phyloP scores from a whole-genome alignment of 2,113 vertebrate species.

The Sorex fumeus region DNA sequence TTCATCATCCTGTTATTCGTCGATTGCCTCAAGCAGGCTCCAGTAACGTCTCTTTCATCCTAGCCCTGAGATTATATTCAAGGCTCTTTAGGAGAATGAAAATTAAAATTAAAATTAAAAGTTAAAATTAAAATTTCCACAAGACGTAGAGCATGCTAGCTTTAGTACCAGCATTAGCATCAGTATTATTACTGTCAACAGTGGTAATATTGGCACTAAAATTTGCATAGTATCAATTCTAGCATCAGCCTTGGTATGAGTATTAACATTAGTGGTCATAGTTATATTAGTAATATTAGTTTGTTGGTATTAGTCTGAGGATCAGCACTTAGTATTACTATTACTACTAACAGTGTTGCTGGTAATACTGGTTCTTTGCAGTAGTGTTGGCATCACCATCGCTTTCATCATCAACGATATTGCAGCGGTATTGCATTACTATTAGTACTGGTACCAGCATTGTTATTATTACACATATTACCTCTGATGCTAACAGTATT shows the following conservation, averaged over 20 bases:
- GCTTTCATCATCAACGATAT: not conserved
- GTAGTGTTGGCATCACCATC: not conserved
- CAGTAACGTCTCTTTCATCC: too few species aligned
- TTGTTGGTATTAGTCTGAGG: not conserved
- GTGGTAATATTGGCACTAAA: not conserved
- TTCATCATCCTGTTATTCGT: too few species aligned
- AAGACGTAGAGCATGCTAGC: not conserved
- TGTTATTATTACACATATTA: too few species aligned
- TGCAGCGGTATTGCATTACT: too few species aligned
- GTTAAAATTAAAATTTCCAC: not conserved
- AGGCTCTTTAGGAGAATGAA: too few species aligned
- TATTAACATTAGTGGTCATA: not conserved
- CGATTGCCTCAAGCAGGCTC: too few species aligned
- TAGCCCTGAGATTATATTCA: too few species aligned
- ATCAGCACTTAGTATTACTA: not conserved
- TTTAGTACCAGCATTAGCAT: not conserved
- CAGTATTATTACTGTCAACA: not conserved
- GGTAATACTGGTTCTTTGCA: not conserved
- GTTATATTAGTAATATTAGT: not conserved
- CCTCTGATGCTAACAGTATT: too few species aligned
- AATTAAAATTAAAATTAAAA: too few species aligned
- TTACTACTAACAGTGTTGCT: not conserved
- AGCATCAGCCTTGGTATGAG: not conserved
- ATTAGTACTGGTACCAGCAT: not conserved
- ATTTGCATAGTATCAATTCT: not conserved